Percentiles rank a stretch among this genome's conserved stretches.
Conservation (phyloP, 2,797 vertebrate genomes). For the Chaetophractus vellerosus region DNA sequence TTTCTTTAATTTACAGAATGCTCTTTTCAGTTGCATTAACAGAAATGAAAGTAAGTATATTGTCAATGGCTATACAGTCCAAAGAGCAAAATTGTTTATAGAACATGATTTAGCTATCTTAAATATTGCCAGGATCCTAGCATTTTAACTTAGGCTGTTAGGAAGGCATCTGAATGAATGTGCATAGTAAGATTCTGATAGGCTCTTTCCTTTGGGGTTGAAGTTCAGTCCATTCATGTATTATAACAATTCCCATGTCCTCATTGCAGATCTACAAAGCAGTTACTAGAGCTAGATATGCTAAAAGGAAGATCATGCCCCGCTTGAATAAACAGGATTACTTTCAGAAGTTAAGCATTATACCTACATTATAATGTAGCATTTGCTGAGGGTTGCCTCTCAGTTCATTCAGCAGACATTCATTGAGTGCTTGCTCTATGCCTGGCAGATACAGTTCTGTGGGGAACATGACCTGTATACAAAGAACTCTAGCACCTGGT, state of each 20-base stretch:
- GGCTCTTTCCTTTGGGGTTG: neutral
- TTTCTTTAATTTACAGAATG: constrained; percentile 94
- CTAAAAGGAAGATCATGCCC: neutral
- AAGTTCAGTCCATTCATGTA: neutral
- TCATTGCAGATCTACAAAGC: constrained; percentile 11
- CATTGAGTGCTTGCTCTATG: neutral
- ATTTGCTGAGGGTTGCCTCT: constrained; percentile 14
- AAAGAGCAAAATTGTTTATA: constrained; percentile 64
- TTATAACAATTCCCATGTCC: neutral
- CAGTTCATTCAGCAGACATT: neutral
- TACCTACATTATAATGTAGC: neutral
- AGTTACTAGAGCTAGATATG: neutral
- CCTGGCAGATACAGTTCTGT: neutral
- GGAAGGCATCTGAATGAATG: constrained; percentile 3
- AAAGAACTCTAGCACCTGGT: neutral
- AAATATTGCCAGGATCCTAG: neutral
- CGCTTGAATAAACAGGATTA: neutral
- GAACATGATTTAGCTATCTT: constrained; percentile 38
- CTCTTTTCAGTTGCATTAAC: constrained; percentile 98
- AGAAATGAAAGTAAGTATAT: constrained; percentile 99
- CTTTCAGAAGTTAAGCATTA: constrained; percentile 14
- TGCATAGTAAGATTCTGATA: neutral
- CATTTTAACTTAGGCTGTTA: neutral
- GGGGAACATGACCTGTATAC: neutral
- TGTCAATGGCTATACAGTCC: neutral